Base-by-base conservation (phyloP, 2,888 invertebrate genomes). In the Azorinus chamasolen region DNA sequence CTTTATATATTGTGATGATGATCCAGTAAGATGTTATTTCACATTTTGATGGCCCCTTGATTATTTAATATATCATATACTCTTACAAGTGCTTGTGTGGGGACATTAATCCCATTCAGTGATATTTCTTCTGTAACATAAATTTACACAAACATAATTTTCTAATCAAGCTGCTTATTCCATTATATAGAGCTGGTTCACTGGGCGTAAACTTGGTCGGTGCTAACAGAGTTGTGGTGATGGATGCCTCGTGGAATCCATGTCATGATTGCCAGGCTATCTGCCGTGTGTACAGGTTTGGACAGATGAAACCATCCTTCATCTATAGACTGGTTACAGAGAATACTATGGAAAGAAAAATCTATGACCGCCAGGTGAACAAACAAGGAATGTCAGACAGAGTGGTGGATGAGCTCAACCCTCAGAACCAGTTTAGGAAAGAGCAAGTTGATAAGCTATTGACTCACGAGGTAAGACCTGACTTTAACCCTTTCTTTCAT, bases 181-280 rank as follows among this genome's bases (percentile, higher is more conserved):
- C 4, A 8, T 45, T 50, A 22, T 83, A 14, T 86, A 95, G 98
- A 86, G 99, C 99, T 43, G 99, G 99, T 1, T 98, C 98, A 16
- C 94, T 99, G 39, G 99, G 99, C 10, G 99, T 99, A 83, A 99
- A 99, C 94, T 95, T 99, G 79, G 97, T 98, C 22, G 98, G 99
- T 18, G 99, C 99, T 0, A 99, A 99, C 93, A 95, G 99, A 39
- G 99, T 99, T 5, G 98, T 99, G 3, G 98, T 99, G 57, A 96
- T 99, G 90, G 99, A 99, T 93, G 99, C 99, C 16, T 98, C 98
- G 45, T 99, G 99, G 99, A 99, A 99, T 94, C 99, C 99, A 0
- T 99, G 99, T 91, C 99, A 99, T 90, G 99, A 99, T 91, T 92
- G 92, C 75, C 93, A 93, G 94, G 99, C 99, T 37, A 98, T 99